Conservation (phyloP, 2,113 vertebrate species). For the Garra rufa region DNA sequence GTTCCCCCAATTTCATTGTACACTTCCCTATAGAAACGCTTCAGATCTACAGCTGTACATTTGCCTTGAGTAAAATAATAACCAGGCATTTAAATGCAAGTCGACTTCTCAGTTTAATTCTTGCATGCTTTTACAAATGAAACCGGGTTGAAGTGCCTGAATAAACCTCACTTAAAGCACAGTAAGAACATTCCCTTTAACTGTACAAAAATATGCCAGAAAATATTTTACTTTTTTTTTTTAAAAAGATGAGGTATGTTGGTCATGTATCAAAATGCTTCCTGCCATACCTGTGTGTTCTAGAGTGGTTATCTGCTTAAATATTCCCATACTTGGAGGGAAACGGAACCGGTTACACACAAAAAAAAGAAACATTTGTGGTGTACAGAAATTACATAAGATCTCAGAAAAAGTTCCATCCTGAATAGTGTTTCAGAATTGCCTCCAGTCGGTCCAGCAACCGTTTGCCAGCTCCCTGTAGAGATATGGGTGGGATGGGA, state of each 20-base stretch:
- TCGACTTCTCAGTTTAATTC: slow-evolving; percentile 77
- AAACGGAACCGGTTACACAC: slow-evolving; percentile 84
- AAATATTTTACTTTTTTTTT: slow-evolving; percentile 91
- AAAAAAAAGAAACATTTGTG: slow-evolving; percentile 81
- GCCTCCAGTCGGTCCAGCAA: slow-evolving; percentile 66
- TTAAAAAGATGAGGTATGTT: slow-evolving; percentile 97
- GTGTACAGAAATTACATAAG: slow-evolving; percentile 90
- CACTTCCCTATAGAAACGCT: slow-evolving; percentile 81
- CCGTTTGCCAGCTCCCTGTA: slow-evolving; percentile 88
- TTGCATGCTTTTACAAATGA: slow-evolving; percentile 88
- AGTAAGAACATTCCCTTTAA: slow-evolving; percentile 92
- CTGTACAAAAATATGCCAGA: slow-evolving; percentile 99
- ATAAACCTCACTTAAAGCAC: slow-evolving; percentile 85
- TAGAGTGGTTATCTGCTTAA: slow-evolving; percentile 78
- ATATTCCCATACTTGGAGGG: slow-evolving; percentile 84
- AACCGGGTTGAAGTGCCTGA: slow-evolving; percentile 92
- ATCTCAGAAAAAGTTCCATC: slow-evolving; percentile 81
- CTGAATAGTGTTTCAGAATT: slow-evolving; percentile 85
- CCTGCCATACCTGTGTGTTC: slow-evolving; percentile 84
- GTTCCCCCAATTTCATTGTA: slow-evolving; percentile 77
- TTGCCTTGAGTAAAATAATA: slow-evolving; percentile 83
- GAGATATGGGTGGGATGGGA: slow-evolving; percentile 80
- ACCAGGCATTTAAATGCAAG: slow-evolving; percentile 94
- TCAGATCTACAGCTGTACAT: slow-evolving; percentile 93
- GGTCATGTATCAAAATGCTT: slow-evolving; percentile 93